Evolutionary conservation across 2,797 vertebrate species (phyloP).

Genomic region (Sebastes oblongus): DNA sequence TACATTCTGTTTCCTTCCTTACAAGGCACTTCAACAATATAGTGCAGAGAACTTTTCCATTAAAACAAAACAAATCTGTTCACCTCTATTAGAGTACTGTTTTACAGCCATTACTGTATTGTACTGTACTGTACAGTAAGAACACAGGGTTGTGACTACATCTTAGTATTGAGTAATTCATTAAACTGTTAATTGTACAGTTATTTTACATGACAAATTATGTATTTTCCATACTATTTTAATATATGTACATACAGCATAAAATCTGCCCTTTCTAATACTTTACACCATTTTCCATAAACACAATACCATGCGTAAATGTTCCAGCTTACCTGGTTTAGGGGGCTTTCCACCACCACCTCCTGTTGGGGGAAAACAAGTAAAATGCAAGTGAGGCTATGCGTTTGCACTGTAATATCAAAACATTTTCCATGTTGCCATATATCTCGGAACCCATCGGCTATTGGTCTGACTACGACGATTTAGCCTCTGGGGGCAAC

Average conservation of each 20-base stretch:
- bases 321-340: constrained; percentile 70
- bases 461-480: background rate
- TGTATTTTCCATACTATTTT: background rate
- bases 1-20: constrained; percentile 37
- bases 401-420: background rate
- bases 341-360: constrained; percentile 73
- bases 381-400: background rate
- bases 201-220: background rate
- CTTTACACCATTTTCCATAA: background rate
- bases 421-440: background rate
- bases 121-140: background rate
- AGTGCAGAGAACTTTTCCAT: constrained; percentile 21
- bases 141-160: background rate
- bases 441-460: background rate
- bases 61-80: background rate
- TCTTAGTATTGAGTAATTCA: background rate
- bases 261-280: background rate
- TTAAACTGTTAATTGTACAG: background rate
- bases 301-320: background rate
- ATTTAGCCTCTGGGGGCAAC: background rate
- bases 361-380: constrained; percentile 57
- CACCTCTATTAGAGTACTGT: background rate
- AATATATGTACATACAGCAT: background rate
- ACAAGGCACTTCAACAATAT: background rate
- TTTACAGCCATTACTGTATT: background rate